phyloP scores from a whole-genome alignment of 2,888 invertebrate genomes.

The Mesochorus sp. region DNA sequence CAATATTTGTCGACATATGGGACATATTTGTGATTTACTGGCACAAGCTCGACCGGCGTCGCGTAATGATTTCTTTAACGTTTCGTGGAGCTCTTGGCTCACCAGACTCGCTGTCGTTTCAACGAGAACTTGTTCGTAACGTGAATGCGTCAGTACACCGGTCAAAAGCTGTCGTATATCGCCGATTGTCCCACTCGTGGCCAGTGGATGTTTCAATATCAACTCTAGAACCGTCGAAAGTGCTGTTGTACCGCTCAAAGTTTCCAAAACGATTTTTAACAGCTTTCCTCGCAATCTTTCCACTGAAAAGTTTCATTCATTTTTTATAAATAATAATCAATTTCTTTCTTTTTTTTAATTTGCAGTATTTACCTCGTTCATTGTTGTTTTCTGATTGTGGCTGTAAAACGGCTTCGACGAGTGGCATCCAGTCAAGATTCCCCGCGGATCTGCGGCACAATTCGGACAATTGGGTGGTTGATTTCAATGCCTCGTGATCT shows the following conservation, averaged over 20 bases:
- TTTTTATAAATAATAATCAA: background rate
- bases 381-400: slow-evolving; percentile 71
- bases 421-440: slow-evolving; percentile 79
- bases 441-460: slow-evolving; percentile 79
- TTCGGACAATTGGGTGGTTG: slow-evolving; percentile 75
- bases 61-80: slow-evolving; percentile 76
- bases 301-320: slow-evolving; percentile 64
- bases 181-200: slow-evolving; percentile 85
- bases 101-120: slow-evolving; percentile 87
- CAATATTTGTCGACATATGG: slow-evolving; percentile 75
- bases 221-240: slow-evolving; percentile 85
- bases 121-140: slow-evolving; percentile 89
- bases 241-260: slow-evolving; percentile 79
- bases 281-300: slow-evolving; percentile 76
- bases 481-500: slow-evolving; percentile 72
- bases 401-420: slow-evolving; percentile 77
- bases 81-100: slow-evolving; percentile 87
- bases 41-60: slow-evolving; percentile 77
- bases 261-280: slow-evolving; percentile 78
- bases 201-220: slow-evolving; percentile 83
- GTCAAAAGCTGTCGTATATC: slow-evolving; percentile 85
- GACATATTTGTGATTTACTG: slow-evolving; percentile 74
- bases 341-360: background rate
- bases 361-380: slow-evolving; percentile 67
- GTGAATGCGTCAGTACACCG: slow-evolving; percentile 90